A percentile compares a stretch with the other conserved stretches of the same genome.
phyloP scores from a whole-genome alignment of 2,113 vertebrate genomes.

The Dipodomys ordii region DNA sequence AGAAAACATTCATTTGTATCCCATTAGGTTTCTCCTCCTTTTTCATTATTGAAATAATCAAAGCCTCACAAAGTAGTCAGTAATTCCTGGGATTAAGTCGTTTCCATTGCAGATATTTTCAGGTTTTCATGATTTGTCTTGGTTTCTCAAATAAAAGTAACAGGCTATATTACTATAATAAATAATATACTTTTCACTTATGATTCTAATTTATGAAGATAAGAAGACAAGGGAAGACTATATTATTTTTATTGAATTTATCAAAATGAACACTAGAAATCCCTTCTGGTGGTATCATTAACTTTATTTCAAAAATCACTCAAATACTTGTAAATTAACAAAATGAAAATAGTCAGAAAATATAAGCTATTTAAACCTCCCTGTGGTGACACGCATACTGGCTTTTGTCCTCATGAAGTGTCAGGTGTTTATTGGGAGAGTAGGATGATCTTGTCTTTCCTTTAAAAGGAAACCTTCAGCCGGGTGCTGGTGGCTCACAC shows the following conservation, averaged over 20 bases:
- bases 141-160: neutral
- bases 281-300: neutral
- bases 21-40: neutral
- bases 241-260: neutral
- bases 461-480: neutral
- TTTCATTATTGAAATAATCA: neutral
- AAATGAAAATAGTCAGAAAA: neutral
- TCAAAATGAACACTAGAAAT: neutral
- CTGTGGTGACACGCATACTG: neutral
- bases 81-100: neutral
- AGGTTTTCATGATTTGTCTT: constrained; percentile 2
- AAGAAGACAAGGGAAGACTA: neutral
- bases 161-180: neutral
- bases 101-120: constrained; percentile 37
- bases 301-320: constrained; percentile 34
- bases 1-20: neutral
- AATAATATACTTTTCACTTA: neutral
- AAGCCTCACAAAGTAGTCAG: neutral
- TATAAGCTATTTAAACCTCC: neutral
- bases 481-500: no score
- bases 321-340: constrained; percentile 1
- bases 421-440: neutral
- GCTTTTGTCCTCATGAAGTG: neutral
- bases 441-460: neutral
- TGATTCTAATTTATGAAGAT: constrained; percentile 16